A percentile compares a stretch with the other conserved stretches of the same genome.
Conservation (phyloP, 2,888 invertebrate species). For the Idaea dimidiata region DNA sequence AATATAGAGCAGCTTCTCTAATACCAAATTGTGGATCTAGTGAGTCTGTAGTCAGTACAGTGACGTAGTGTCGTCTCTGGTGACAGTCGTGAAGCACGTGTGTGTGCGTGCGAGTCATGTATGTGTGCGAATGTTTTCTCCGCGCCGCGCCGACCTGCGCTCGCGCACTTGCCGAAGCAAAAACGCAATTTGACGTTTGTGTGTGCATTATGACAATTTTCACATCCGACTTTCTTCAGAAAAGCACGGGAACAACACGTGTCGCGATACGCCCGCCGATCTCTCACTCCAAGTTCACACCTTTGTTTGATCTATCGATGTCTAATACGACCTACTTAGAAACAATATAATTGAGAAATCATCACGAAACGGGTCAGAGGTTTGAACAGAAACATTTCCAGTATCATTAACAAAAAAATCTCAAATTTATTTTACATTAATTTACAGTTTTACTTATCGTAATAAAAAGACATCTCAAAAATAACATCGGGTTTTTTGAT, state of each 20-base stretch:
- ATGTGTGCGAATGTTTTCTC: slow-evolving; percentile 48
- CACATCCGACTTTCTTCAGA: slow-evolving; percentile 78
- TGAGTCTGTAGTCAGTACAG: slow-evolving; percentile 41
- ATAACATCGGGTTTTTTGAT: slow-evolving; percentile 51
- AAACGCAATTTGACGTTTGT: slow-evolving; percentile 60
- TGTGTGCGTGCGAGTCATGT: slow-evolving; percentile 22
- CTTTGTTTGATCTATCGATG: slow-evolving; percentile 63
- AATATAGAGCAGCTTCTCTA: background rate
- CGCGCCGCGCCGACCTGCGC: slow-evolving; percentile 47
- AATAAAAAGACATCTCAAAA: slow-evolving; percentile 65
- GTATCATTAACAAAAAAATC: slow-evolving; percentile 73
- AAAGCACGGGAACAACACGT: slow-evolving; percentile 48
- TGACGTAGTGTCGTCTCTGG: slow-evolving; percentile 33
- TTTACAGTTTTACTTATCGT: slow-evolving; percentile 68
- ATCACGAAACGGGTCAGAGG: slow-evolving; percentile 11
- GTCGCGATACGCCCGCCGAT: slow-evolving; percentile 37
- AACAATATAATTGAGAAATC: slow-evolving; percentile 31
- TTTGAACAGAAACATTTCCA: slow-evolving; percentile 32
- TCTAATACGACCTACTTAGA: slow-evolving; percentile 48
- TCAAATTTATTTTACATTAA: slow-evolving; percentile 79
- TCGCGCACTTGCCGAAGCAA: slow-evolving; percentile 46
- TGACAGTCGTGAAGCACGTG: slow-evolving; percentile 35
- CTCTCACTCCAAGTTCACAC: slow-evolving; percentile 59
- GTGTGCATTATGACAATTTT: slow-evolving; percentile 73
- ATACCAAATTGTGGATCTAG: slow-evolving; percentile 5